Evolutionary conservation across 92 coral and sea anemone genomes (phyloP), one percentile per base, ranked within the genome.

Genomic region (Ricordea florida): DNA sequence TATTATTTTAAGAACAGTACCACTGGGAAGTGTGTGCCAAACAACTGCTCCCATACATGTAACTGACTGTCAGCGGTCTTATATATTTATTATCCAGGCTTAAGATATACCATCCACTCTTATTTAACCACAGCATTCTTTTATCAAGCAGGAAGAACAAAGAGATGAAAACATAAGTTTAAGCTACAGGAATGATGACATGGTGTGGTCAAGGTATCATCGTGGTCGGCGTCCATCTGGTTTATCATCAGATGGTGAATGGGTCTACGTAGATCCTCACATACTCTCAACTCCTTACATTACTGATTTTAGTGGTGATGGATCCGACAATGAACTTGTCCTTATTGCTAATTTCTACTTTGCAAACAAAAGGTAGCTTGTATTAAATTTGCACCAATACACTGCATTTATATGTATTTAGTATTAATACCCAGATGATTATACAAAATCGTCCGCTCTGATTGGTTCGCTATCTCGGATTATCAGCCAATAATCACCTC

Each of bases 231-330:
- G 87, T 4, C 97, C 93, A 0, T 82, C 93, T 6, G 97, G 97
- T 11, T 80, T 82, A 28, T 79, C 93, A 13, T n/a, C 50, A 24
- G 93, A 91, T 88, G 87, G 87, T 2, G 17, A 31, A 11, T 59
- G 71, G 72, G 91, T 94, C 49, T 81, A 60, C 50, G 86, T 94
- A 32, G 98, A 94, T 64, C 89, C 89, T 10, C 98, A 94, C 75
- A 62, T 94, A 51, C 65, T 94, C 36, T 92, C 98, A 11, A 94
- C 98, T 11, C 98, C 98, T 2, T 62, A 88, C 28, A 92, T 94
- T 57, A 72, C 89, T 49, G 98, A 94, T 65, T 94, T 94, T 79
- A 86, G 83, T 71, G 82, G 66, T 13, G 92, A 80, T 86, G 97
- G 96, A 3, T 65, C 80, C 15, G 93, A 85, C 40, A 81, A 90